Evolutionary conservation across 1,140 invertebrate species (phyloP), one percentile per base, ranked within the genome.

Genomic region (Aculops lycopersici): DNA sequence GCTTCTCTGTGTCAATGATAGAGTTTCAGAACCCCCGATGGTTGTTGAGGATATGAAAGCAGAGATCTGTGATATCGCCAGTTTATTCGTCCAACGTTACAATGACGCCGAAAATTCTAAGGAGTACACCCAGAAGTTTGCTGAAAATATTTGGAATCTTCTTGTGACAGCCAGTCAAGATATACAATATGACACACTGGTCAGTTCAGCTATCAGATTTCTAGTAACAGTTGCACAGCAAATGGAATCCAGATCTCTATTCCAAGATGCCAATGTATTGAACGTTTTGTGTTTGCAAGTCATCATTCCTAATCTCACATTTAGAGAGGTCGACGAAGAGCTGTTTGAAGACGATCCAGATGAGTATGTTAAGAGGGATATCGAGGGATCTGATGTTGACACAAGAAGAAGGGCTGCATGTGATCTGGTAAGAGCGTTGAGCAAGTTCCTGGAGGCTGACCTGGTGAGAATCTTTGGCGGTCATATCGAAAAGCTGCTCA

Each of bases 381-480:
- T 97, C 45, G 88, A 97, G 62, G 88, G 88, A 3, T 88, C 83
- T n/a, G 88, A 97, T 59, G 71, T 90, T 21, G 84, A 94, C 53
- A 97, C 90, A 0, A 62, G 88, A 42, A 66, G 88, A 37, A 64
- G 86, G 49, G 76, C 88, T 18, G 84, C 88, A 38, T 90, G 83
- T 61, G 88, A 97, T 64, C 63, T 97, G 41, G 83, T 95, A 1
- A 74, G 77, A 53, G 74, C 80, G 0, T 58, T 94, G 1, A 74
- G 74, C 1, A 66, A 70, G 48, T 72, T 74, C 51, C 92, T 88
- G 60, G 86, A 92, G 59, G 68, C 66, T 15, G 71, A 76, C 52
- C 88, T 94, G 46, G 86, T 86, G 56, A 66, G 70, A 48, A 80
- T 86, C 44, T 88, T 94, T 55, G 74, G 78, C 1, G 67, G 75